Base-by-base conservation (phyloP, 2,888 invertebrate genomes). In the Hemistola chrysoprasaria region DNA sequence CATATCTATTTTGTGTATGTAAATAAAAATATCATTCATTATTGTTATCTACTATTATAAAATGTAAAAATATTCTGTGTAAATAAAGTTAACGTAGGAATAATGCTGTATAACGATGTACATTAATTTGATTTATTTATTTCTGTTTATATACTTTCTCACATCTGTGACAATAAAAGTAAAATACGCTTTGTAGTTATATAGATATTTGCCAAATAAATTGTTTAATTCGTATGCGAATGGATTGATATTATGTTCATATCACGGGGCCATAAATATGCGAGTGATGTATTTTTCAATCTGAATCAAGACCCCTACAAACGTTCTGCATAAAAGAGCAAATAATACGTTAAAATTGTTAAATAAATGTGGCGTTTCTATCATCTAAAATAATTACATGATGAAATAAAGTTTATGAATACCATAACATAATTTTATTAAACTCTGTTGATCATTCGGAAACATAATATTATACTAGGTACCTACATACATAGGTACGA, bases 111-210 rank as follows among this genome's bases (percentile, higher is more conserved):
- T 51, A 50, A 53, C 56, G 47, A 50, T 59, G 56, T 56, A 52
- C 47, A 58, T 56, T 58, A n/a, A n/a, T 60, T 42, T 56, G 49
- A 43, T 40, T 59, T 59, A 63, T 60, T 63, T 68, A 32, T 29
- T 67, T 75, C 71, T 57, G 61, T 73, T 59, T 52, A 66, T 72
- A 73, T 71, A n/a, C n/a, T 71, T 77, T 78, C 71, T 80, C 79
- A 86, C 82, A 83, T 82, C 80, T 86, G 79, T 86, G 87, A 88
- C 87, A 88, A 88, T 88, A 88, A 86, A 78, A 83, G 69, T 85
- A 86, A 71, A 78, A 82, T 81, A 86, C 84, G 86, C 87, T 88
- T 86, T 82, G 80, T 86, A 87, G 81, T 25, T 65, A 65, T 76
- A 40, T 80, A 74, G 67, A 67, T 62, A 68, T 78, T 69, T 73